Base-by-base conservation (phyloP, 2,888 invertebrate species). In the Lepidocyrtoides sp. region DNA sequence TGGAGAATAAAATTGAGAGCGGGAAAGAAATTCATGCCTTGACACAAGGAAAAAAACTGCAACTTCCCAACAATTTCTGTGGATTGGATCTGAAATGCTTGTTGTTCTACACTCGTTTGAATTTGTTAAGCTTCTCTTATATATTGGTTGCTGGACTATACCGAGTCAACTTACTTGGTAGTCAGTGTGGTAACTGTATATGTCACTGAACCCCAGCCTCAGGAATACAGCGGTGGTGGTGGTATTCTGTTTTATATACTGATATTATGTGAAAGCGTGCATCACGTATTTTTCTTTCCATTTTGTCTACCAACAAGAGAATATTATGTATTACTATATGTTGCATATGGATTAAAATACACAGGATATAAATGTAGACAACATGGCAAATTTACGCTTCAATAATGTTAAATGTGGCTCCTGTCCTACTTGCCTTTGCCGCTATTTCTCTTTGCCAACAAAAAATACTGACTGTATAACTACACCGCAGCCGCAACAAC, bases 341-440 rank as follows among this genome's bases (percentile, higher is more conserved):
- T 66, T 14, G 29, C 5, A 29, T 17, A n/a, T 32, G 36, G 36
- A 66, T 63, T 29, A n/a, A n/a, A n/a, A 63, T 29, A 2, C 10
- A 32, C 8, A 66, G n/a, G 36, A 66, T 69, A 51, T 69, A 32
- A n/a, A 69, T 17, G 72, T 57, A 75, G 20, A 87, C 72, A 48
- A 82, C 72, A 82, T 89, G 89, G 75, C 75, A n/a, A 77, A 89
- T 89, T 89, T 89, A 89, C 89, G 89, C 89, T 89, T 89, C 89
- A 89, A 83, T 89, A 89, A 89, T 89, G 89, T 63, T 88, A 54
- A 88, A 82, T 88, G 88, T 81, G 88, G 88, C 81, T 77, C 77
- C 57, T 48, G 77, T n/a, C n/a, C n/a, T n/a, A n/a, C n/a, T n/a
- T n/a, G n/a, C n/a, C 36, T 32, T 87, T 66, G 86, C 60, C 77